Evolutionary conservation across 2,888 invertebrate species (phyloP).

Genomic region (Timema podura): DNA sequence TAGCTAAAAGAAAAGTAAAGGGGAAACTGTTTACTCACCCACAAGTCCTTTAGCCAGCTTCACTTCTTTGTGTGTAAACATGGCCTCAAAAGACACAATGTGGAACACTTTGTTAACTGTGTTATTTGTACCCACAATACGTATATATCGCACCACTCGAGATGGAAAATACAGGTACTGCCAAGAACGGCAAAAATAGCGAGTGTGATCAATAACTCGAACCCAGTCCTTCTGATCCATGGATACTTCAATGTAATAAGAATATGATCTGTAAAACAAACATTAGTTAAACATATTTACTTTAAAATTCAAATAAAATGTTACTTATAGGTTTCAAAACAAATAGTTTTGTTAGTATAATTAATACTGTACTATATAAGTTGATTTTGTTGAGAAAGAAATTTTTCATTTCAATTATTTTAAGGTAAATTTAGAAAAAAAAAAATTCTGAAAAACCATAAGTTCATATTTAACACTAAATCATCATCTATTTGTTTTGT

Average conservation of each 20-base stretch:
- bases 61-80: constrained; percentile 73
- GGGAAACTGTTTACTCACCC: constrained; percentile 43
- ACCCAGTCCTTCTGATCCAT: constrained; percentile 96
- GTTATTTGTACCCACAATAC: constrained; percentile 86
- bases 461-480: no score
- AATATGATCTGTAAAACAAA: constrained; percentile 63
- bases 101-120: constrained; percentile 95
- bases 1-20: no score
- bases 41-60: constrained; percentile 66
- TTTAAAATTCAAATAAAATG: not conserved
- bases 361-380: no score
- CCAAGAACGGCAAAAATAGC: constrained; percentile 93
- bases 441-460: no score
- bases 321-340: not conserved
- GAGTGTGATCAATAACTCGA: constrained; percentile 85
- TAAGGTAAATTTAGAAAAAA: no score
- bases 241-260: constrained; percentile 88
- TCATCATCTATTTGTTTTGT: no score
- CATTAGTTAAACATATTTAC: not conserved
- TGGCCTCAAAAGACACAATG: constrained; percentile 87
- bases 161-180: constrained; percentile 90
- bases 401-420: no score
- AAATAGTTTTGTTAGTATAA: no score
- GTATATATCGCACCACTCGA: constrained; percentile 79
- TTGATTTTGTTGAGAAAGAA: no score